Evolutionary conservation across 2,113 vertebrate species (phyloP).

Genomic region (Ariopsis seemanni): DNA sequence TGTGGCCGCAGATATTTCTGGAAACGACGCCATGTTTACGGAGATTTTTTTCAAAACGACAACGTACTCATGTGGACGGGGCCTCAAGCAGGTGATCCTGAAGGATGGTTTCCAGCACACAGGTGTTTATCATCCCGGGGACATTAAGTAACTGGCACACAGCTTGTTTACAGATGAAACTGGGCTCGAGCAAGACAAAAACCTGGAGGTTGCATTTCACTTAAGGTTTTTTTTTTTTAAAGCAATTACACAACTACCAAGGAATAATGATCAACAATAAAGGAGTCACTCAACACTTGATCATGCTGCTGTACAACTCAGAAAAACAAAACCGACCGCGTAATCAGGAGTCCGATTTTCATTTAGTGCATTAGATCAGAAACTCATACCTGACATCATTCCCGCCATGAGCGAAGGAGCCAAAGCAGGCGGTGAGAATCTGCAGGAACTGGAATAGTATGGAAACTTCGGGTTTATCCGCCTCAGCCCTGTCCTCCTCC

Average conservation of each 20-base stretch:
- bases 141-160: not conserved
- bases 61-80: too few relatives aligned
- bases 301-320: not conserved
- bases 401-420: constrained; percentile 96
- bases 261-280: not conserved
- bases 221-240: too few relatives aligned
- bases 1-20: too few relatives aligned
- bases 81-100: not conserved
- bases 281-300: not conserved
- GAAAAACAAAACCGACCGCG: not conserved
- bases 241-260: not conserved
- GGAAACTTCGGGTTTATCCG: constrained; percentile 90
- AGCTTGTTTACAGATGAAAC: not conserved
- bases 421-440: constrained; percentile 96
- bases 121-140: not conserved
- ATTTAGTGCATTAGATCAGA: not conserved
- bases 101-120: not conserved
- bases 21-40: too few relatives aligned
- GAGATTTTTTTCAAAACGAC: too few relatives aligned
- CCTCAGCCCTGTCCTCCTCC: constrained; percentile 82
- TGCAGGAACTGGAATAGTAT: constrained; percentile 96
- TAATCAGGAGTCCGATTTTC: not conserved
- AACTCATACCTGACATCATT: constrained; percentile 91
- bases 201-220: not conserved
- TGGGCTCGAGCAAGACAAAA: too few relatives aligned